Evolutionary conservation across 2,888 invertebrate species (phyloP).

Genomic region (Sphaeridia pumilis): DNA sequence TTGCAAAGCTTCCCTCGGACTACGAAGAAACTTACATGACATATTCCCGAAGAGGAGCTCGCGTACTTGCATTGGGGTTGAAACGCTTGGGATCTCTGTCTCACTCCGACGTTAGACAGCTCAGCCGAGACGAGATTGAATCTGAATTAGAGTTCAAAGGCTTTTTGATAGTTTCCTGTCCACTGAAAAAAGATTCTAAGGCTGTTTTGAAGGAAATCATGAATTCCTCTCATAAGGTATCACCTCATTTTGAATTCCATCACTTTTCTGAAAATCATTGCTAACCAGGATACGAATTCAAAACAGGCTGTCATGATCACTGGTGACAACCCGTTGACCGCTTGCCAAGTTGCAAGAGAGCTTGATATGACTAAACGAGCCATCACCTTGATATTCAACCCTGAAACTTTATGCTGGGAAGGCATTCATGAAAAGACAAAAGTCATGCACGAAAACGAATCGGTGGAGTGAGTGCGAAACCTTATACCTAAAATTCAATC

Average conservation of each 20-base stretch:
- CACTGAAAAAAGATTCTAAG: slow-evolving; percentile 90
- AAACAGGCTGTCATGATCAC: slow-evolving; percentile 90
- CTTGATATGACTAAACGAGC: slow-evolving; percentile 68
- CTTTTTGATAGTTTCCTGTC: slow-evolving; percentile 96
- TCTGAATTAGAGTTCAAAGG: slow-evolving; percentile 80
- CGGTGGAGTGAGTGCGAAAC: slow-evolving; percentile 15
- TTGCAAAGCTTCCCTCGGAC: slow-evolving; percentile 47
- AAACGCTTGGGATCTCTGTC: slow-evolving; percentile 65
- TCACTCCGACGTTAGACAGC: slow-evolving; percentile 62
- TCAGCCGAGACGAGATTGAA: slow-evolving; percentile 79
- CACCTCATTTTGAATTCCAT: no score
- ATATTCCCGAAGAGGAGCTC: slow-evolving; percentile 82
- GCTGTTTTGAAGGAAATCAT: slow-evolving; percentile 88
- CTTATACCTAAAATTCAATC: no score
- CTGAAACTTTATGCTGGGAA: slow-evolving; percentile 59
- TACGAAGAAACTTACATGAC: slow-evolving; percentile 72
- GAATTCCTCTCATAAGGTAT: slow-evolving; percentile 79
- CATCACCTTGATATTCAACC: slow-evolving; percentile 50
- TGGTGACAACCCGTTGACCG: slow-evolving; percentile 97
- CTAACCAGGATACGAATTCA: no score
- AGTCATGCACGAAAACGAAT: slow-evolving; percentile 44
- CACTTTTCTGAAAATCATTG: no score
- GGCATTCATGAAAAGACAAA: slow-evolving; percentile 56
- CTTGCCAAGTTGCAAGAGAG: slow-evolving; percentile 95
- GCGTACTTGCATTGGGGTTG: slow-evolving; percentile 81